phyloP scores from a whole-genome alignment of 2,797 vertebrate species.

The Myripristis murdjan region DNA sequence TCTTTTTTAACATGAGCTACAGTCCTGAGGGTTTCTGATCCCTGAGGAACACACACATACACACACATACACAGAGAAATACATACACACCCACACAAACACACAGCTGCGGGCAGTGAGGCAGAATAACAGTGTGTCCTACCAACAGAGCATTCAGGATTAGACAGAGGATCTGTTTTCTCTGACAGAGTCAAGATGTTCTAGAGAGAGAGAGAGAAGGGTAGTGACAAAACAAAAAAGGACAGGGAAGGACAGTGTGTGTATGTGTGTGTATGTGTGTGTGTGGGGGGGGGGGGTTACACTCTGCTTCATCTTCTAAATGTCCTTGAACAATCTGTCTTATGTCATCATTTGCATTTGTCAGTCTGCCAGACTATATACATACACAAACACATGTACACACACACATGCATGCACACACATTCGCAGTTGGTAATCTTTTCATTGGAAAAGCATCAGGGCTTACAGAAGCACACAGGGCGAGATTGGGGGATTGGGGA shows the following conservation, averaged over 20 bases:
- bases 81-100: background rate
- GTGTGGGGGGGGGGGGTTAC: background rate
- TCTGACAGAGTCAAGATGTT: slow-evolving; percentile 39
- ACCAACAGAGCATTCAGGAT: slow-evolving; percentile 13
- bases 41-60: background rate
- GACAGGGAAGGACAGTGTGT: background rate
- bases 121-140: slow-evolving; percentile 8
- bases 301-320: slow-evolving; percentile 27
- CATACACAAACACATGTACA: background rate
- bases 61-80: background rate
- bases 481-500: slow-evolving; percentile 11
- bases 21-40: too few relatives aligned
- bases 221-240: too few relatives aligned
- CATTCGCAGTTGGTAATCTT: slow-evolving; percentile 35
- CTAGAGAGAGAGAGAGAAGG: background rate
- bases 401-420: slow-evolving; percentile 18
- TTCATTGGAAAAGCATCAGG: slow-evolving; percentile 37
- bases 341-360: slow-evolving; percentile 28
- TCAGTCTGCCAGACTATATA: slow-evolving; percentile 6
- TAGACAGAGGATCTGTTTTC: slow-evolving; percentile 26
- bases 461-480: slow-evolving; percentile 13
- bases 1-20: too few relatives aligned
- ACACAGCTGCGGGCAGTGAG: background rate
- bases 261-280: too few relatives aligned
- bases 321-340: slow-evolving; percentile 55